Percentiles rank a stretch among this genome's conserved stretches.
These are phyloP conservation scores for Tiphia femorata DNA, from an alignment of 2,888 invertebrate genomes.

Conservation along the genomic window DNA sequence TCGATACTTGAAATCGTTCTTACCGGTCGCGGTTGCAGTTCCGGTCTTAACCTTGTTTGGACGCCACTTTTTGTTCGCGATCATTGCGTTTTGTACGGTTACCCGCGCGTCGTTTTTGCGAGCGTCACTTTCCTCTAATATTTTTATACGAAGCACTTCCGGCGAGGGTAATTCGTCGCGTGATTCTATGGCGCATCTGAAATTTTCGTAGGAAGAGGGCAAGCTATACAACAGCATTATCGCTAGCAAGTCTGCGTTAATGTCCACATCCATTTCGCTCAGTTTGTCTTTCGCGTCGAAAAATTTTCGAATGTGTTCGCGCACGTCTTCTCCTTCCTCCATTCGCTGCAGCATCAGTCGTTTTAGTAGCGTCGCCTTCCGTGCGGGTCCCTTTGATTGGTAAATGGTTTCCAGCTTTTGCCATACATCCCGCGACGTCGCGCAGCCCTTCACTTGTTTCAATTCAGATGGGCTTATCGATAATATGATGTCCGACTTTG, in stretches of 20 bases:
- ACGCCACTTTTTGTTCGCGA: slow-evolving; percentile 3
- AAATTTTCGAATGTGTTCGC: slow-evolving; percentile 56
- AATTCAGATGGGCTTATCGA: slow-evolving; percentile 33
- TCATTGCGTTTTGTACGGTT: slow-evolving; percentile 3
- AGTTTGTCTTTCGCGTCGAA: slow-evolving; percentile 60
- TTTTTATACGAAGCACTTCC: slow-evolving; percentile 9
- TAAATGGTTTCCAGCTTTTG: slow-evolving; percentile 56
- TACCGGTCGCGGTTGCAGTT: background rate
- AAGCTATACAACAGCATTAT: slow-evolving; percentile 28
- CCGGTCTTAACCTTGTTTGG: background rate
- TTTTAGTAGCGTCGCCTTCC: slow-evolving; percentile 65
- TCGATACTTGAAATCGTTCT: background rate
- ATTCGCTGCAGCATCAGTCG: slow-evolving; percentile 57
- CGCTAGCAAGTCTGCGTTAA: slow-evolving; percentile 15
- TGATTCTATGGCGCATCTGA: background rate
- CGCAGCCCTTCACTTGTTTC: slow-evolving; percentile 39
- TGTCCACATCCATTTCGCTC: slow-evolving; percentile 48
- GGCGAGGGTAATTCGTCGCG: background rate
- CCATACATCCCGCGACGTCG: slow-evolving; percentile 60
- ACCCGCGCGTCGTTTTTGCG: slow-evolving; percentile 3
- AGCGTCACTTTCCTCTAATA: slow-evolving; percentile 10
- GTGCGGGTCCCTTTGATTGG: slow-evolving; percentile 61
- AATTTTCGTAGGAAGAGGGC: no score
- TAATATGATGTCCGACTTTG: slow-evolving; percentile 35
- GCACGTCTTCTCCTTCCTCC: slow-evolving; percentile 52